Evolutionary conservation across 1,140 invertebrate genomes (phyloP).

Genomic region (Penaeus indicus): DNA sequence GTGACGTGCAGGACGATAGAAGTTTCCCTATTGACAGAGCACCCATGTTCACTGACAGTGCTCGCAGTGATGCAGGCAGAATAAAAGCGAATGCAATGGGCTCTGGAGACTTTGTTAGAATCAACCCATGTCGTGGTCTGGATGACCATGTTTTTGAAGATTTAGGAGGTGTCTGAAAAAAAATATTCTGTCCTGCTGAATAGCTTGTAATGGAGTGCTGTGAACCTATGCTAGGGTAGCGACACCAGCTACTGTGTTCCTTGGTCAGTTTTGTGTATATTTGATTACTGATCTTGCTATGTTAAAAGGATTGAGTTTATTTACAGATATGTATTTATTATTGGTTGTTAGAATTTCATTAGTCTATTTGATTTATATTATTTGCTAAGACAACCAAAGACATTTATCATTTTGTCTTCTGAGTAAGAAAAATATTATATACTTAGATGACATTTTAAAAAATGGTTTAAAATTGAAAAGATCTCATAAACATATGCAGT

Average conservation of each 20-base stretch:
- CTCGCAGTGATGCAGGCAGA: constrained; percentile 52
- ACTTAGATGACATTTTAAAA: too few relatives aligned
- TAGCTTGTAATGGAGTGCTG: constrained; percentile 58
- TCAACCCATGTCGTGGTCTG: constrained; percentile 56
- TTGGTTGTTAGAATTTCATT: constrained; percentile 38
- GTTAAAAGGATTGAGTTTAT: constrained; percentile 46
- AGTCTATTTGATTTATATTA: constrained; percentile 22
- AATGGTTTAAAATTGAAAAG: too few relatives aligned
- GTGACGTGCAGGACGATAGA: constrained; percentile 59
- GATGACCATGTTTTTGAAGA: constrained; percentile 62
- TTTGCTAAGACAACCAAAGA: constrained; percentile 52
- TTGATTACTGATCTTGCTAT: constrained; percentile 45
- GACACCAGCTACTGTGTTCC: constrained; percentile 51
- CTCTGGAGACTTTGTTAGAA: constrained; percentile 57
- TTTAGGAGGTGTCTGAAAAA: constrained; percentile 61
- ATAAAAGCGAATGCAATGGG: constrained; percentile 40
- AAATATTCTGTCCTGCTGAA: constrained; percentile 48
- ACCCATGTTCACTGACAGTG: constrained; percentile 42
- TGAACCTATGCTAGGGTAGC: constrained; percentile 60
- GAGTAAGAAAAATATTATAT: too few relatives aligned
- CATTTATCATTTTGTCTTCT: constrained; percentile 23
- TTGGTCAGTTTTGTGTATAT: constrained; percentile 46
- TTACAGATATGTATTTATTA: constrained; percentile 60
- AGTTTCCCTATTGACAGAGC: constrained; percentile 48
- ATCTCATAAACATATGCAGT: too few relatives aligned